Evolutionary conservation across 2,888 invertebrate species (phyloP).

Genomic region (Hyalella azteca): DNA sequence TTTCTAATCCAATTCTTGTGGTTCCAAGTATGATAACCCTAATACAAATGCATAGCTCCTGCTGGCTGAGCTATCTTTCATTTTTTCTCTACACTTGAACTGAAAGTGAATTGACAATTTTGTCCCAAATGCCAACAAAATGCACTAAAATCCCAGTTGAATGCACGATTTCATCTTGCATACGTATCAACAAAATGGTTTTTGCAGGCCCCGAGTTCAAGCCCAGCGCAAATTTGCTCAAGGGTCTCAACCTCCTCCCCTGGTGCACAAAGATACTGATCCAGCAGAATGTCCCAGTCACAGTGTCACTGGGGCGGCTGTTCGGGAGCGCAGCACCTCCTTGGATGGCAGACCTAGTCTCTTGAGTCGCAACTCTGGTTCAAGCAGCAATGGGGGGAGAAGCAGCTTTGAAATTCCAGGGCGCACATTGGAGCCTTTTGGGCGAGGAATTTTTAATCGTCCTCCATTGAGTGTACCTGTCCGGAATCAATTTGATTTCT

Average conservation of each 20-base stretch:
- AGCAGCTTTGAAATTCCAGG: background rate
- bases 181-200: too few species aligned
- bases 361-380: background rate
- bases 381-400: background rate
- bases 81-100: too few species aligned
- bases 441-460: background rate
- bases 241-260: conserved; percentile 65
- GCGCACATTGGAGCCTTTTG: background rate
- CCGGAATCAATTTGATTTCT: background rate
- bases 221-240: conserved; percentile 89
- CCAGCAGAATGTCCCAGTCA: background rate
- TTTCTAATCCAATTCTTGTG: too few species aligned
- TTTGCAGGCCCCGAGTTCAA: conserved; percentile 75
- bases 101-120: too few species aligned
- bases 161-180: too few species aligned
- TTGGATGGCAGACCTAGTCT: conserved; percentile 39
- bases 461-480: background rate
- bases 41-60: too few species aligned
- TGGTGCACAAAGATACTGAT: background rate
- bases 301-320: conserved; percentile 59
- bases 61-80: too few species aligned
- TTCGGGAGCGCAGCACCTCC: conserved; percentile 48
- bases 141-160: too few species aligned
- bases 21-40: too few species aligned
- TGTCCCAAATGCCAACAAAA: too few species aligned